phyloP scores from a whole-genome alignment of 64 coral and sea anemone species.

The Anthopleura sola region DNA sequence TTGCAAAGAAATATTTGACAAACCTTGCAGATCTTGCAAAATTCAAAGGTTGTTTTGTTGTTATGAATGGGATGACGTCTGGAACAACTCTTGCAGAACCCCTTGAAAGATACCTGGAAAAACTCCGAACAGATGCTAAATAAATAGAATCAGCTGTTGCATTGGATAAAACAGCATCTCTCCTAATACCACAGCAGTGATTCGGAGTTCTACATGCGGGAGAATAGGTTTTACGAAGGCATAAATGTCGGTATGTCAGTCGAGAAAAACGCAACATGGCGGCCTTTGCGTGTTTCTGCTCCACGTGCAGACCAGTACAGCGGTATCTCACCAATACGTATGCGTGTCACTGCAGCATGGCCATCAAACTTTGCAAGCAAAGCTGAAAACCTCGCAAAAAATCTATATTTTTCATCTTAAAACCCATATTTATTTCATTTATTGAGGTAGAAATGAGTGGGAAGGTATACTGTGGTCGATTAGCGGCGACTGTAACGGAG shows the following conservation, averaged over 20 bases:
- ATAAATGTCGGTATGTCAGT: not conserved
- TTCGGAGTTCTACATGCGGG: not conserved
- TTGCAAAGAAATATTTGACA: not conserved
- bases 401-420: not conserved
- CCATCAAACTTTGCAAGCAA: not conserved
- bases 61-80: not conserved
- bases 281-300: constrained; percentile 1
- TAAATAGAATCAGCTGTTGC: not conserved
- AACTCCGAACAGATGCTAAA: not conserved
- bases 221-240: not conserved
- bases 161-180: constrained; percentile 3
- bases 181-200: constrained; percentile 2
- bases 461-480: constrained; percentile 83
- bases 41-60: not conserved
- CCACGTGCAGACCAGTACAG: constrained; percentile 13
- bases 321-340: not conserved
- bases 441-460: constrained; percentile 54
- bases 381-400: not conserved
- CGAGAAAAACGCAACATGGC: not conserved
- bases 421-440: constrained; percentile 10
- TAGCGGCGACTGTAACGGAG: constrained; percentile 70
- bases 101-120: not conserved
- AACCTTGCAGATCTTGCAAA: not conserved
- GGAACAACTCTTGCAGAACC: not conserved
- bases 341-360: constrained; percentile 33